Evolutionary conservation across 2,797 vertebrate species (phyloP), one percentile per base, ranked within the genome.

Genomic region (Coregonus ussuriensis): DNA sequence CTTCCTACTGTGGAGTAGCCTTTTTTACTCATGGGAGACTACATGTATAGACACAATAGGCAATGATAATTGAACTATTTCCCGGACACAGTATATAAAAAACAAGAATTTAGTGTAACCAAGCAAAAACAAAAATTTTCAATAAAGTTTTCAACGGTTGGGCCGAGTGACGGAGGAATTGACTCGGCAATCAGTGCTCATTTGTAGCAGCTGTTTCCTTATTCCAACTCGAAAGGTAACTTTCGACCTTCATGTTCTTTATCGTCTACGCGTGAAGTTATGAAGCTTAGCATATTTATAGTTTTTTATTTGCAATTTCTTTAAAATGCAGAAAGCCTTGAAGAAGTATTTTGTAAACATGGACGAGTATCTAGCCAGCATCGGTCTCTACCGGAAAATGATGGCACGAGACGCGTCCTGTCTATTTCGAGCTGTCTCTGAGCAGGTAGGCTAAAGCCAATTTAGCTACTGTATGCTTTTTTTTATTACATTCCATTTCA

Each of bases 331-430:
- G 91, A 97, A 97, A 88, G 94, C 94, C 68, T 94, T 96, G 88
- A 98, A 96, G 91, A 98, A 96, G 75, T 97, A 96, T 89, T 96
- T 95, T 81, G 91, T 96, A 77, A 96, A 95, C 87, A 98, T 99
- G 97, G 97, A 99, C 90, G 97, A 98, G 85, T 98, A 96, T 88
- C 94, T 99, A 90, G 90, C 91, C 88, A 96, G 93, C 77, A 90
- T 97, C 82, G 96, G 97, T 0, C 93, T 99, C 62, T 98, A 97
- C 91, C 90, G 97, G 77, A 99, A 99, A 91, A 96, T 97, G 92
- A 96, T 96, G 82, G 96, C 97, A 13, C 95, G 97, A 79, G 98
- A 99, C 88, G 96, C 96, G 41, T 97, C 97, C 59, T 98, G 96
- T 74, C 94, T 98, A 70, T 99, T 98, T 91, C 90, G 98, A 75